A percentile compares a stretch with the other conserved stretches of the same genome.
phyloP scores from a whole-genome alignment of 1,140 invertebrate species.

The Zaprionus tsacasi region DNA sequence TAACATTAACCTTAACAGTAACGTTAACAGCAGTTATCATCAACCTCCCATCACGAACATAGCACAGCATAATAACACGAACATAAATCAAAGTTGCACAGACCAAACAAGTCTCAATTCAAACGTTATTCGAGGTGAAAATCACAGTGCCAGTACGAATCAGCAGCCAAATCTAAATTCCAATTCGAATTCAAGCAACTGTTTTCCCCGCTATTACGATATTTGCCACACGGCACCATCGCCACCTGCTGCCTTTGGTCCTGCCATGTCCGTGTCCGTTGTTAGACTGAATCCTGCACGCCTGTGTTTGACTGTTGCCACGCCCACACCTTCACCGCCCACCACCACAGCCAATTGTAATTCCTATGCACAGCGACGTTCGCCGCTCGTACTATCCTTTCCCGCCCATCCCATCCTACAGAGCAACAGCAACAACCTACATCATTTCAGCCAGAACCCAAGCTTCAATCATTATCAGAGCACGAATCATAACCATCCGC shows the following conservation, averaged over 20 bases:
- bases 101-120: conserved; percentile 32
- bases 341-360: neutral
- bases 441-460: conserved; percentile 34
- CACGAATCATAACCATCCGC: conserved; percentile 35
- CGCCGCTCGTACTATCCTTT: conserved; percentile 54
- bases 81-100: conserved; percentile 34
- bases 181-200: conserved; percentile 10
- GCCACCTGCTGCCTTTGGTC: conserved; percentile 49
- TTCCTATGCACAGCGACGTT: conserved; percentile 24
- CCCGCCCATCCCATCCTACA: conserved; percentile 14
- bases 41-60: conserved; percentile 29
- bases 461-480: conserved; percentile 46
- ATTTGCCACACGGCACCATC: conserved; percentile 45
- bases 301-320: conserved; percentile 67
- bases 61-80: conserved; percentile 33
- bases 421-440: conserved; percentile 21
- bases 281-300: conserved; percentile 72
- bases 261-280: conserved; percentile 72
- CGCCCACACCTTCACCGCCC: conserved; percentile 20
- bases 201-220: conserved; percentile 51
- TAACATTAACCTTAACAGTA: conserved; percentile 53
- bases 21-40: conserved; percentile 41
- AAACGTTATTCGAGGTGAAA: conserved; percentile 36
- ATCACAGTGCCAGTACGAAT: conserved; percentile 38
- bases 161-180: conserved; percentile 20